Evolutionary conservation across 2,113 vertebrate genomes (phyloP).

Genomic region (Corydoras sp.): DNA sequence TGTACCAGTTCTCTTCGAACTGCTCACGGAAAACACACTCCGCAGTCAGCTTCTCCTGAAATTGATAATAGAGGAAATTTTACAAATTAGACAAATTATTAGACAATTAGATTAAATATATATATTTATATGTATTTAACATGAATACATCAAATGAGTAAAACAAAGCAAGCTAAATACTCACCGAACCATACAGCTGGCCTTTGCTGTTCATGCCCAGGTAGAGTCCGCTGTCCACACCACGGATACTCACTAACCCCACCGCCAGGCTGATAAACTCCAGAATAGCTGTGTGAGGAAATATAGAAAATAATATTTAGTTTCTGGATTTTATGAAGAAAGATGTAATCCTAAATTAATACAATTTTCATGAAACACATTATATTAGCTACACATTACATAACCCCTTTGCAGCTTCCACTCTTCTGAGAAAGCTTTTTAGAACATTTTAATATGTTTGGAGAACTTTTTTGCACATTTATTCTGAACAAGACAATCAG

Average conservation of each 20-base stretch:
- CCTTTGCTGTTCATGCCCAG: slow-evolving; percentile 95
- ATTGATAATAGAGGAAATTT: slow-evolving; percentile 23
- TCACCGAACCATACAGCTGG: slow-evolving; percentile 92
- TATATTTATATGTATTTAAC: not conserved
- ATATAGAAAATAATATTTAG: slow-evolving; percentile 17
- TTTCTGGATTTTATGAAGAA: not conserved
- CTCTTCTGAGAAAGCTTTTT: too few relatives aligned
- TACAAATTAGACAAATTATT: not conserved
- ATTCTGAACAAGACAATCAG: too few relatives aligned
- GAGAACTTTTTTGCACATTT: too few relatives aligned
- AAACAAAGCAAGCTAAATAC: slow-evolving; percentile 46
- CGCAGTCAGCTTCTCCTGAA: slow-evolving; percentile 88
- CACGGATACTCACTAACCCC: slow-evolving; percentile 95
- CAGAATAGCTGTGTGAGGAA: slow-evolving; percentile 79
- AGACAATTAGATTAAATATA: not conserved
- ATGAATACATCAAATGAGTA: not conserved
- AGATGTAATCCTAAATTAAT: too few relatives aligned
- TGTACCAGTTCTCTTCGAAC: slow-evolving; percentile 99
- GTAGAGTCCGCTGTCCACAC: slow-evolving; percentile 97
- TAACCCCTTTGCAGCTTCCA: too few relatives aligned
- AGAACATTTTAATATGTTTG: too few relatives aligned
- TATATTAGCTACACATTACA: too few relatives aligned
- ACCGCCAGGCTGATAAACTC: slow-evolving; percentile 99
- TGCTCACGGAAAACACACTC: slow-evolving; percentile 96
- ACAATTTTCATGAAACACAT: too few relatives aligned